A percentile compares a stretch with the other conserved stretches of the same genome.
Conservation (phyloP, 2,888 invertebrate species). For the Epirrita christyi region DNA sequence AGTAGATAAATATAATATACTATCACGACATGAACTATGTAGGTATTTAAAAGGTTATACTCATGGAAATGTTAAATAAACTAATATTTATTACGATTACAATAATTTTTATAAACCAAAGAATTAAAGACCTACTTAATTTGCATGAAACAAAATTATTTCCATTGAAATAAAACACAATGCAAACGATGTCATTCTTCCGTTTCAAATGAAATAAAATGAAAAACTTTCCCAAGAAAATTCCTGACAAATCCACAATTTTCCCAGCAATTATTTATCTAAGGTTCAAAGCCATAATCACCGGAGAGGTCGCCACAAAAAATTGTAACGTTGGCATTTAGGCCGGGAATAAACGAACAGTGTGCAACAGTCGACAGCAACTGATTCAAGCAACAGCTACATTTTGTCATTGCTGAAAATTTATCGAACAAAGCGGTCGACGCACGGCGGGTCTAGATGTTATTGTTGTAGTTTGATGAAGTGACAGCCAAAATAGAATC, state of each 20-base stretch:
- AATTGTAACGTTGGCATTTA: conserved; percentile 60
- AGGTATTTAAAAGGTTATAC: too few species aligned
- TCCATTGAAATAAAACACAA: conserved; percentile 11
- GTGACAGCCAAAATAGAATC: too few species aligned
- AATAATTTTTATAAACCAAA: not conserved
- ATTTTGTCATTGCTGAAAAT: too few species aligned
- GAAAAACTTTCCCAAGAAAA: conserved; percentile 37
- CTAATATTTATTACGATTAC: not conserved
- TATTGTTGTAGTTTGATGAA: too few species aligned
- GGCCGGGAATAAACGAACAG: conserved; percentile 8
- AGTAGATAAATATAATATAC: too few species aligned
- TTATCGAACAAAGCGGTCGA: too few species aligned
- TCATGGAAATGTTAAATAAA: not conserved
- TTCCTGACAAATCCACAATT: conserved; percentile 36
- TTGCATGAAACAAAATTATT: conserved; percentile 5
- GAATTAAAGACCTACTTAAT: not conserved
- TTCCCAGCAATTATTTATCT: conserved; percentile 54
- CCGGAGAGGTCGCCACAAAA: conserved; percentile 47
- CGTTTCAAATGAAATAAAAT: conserved; percentile 41
- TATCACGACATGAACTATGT: too few species aligned
- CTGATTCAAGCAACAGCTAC: too few species aligned
- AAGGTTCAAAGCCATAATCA: conserved; percentile 59
- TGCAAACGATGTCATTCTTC: conserved; percentile 30
- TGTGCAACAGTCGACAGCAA: not conserved
- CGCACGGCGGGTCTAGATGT: too few species aligned